phyloP scores from a whole-genome alignment of 2,113 vertebrate genomes.

The Actenoides lindsayi region DNA sequence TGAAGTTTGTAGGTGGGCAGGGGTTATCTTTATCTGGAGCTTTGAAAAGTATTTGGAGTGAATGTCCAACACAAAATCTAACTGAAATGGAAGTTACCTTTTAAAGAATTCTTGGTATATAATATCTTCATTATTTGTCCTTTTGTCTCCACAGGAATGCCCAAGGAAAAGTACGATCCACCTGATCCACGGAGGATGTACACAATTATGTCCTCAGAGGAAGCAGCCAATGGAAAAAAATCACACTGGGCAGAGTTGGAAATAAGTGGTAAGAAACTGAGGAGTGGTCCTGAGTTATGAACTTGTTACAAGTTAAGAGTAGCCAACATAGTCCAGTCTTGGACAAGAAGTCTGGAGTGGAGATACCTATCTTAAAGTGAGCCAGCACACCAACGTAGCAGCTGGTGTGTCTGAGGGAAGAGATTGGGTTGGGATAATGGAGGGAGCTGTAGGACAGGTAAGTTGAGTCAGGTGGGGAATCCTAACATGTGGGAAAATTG shows the following conservation, averaged over 20 bases:
- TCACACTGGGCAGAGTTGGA: conserved; percentile 99
- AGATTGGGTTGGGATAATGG: background rate
- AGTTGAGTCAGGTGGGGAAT: background rate
- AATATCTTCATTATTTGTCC: background rate
- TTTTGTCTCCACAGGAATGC: conserved; percentile 89
- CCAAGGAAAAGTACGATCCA: conserved; percentile 99
- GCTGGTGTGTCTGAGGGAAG: background rate
- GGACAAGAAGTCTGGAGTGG: background rate
- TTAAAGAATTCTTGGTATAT: background rate
- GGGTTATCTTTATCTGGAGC: background rate
- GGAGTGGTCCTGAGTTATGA: background rate
- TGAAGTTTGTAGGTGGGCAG: background rate
- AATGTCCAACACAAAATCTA: accelerated
- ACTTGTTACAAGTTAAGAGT: background rate
- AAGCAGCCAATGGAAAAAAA: conserved; percentile 97
- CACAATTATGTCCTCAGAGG: conserved; percentile 98
- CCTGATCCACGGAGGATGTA: conserved; percentile 99
- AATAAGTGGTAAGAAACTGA: conserved; percentile 90
- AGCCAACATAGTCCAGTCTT: accelerated
- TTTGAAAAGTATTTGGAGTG: background rate
- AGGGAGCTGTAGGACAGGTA: background rate
- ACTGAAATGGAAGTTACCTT: background rate
- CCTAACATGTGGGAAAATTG: background rate
- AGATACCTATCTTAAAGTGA: background rate
- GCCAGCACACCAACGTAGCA: accelerated